Conservation (phyloP, 2,888 invertebrate genomes). For the Oscheius sp. region DNA sequence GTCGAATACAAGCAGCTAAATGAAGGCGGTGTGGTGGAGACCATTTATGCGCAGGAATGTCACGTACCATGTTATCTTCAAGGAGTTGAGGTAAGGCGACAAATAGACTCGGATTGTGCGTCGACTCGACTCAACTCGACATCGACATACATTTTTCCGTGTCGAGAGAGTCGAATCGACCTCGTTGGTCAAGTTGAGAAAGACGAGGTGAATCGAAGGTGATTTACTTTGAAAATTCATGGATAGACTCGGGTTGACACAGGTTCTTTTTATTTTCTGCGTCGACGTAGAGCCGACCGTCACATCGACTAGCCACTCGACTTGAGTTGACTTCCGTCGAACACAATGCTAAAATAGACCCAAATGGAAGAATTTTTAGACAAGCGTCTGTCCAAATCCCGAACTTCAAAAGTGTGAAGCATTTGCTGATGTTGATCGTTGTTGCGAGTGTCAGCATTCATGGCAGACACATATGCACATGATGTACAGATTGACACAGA, state of each 20-base stretch:
- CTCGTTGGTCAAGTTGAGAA: too few species aligned
- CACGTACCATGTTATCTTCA: background rate
- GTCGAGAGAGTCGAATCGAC: too few species aligned
- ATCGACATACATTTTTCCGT: too few species aligned
- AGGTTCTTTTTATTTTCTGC: too few species aligned
- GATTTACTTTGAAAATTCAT: too few species aligned
- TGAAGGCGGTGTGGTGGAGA: background rate
- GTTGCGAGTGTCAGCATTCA: background rate
- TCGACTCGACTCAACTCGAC: too few species aligned
- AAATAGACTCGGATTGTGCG: too few species aligned
- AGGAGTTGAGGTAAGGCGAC: conserved; percentile 7
- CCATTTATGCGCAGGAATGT: background rate
- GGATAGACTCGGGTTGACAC: too few species aligned
- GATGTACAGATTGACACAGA: background rate
- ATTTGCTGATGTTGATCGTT: background rate
- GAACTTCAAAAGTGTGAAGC: background rate
- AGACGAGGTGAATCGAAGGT: too few species aligned
- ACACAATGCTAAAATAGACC: too few species aligned
- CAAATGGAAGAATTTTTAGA: conserved; percentile 4
- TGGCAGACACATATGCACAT: conserved; percentile 13
- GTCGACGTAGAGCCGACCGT: conserved; percentile 70
- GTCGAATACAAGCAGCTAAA: conserved; percentile 9
- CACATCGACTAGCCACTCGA: too few species aligned
- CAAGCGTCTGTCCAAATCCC: conserved; percentile 7
- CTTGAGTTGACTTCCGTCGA: too few species aligned